Evolutionary conservation across 1,140 invertebrate genomes (phyloP).

Genomic region (Aphis craccivora): DNA sequence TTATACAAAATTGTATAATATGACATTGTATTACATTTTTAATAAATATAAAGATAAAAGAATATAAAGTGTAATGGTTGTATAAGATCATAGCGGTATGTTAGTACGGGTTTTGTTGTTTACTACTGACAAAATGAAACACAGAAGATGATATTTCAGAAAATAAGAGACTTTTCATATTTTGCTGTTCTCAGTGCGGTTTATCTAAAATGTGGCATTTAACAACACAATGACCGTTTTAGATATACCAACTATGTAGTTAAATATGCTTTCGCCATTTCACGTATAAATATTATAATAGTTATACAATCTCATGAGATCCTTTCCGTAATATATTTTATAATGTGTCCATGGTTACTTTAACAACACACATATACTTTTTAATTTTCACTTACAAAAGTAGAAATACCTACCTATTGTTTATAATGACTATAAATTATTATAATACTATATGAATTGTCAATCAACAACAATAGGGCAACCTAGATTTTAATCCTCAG

Average conservation of each 20-base stretch:
- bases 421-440: neutral
- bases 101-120: neutral
- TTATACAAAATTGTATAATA: neutral
- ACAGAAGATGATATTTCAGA: neutral
- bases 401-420: too few species aligned
- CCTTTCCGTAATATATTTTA: neutral
- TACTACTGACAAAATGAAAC: neutral
- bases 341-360: neutral
- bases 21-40: neutral
- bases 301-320: neutral
- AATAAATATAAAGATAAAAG: neutral
- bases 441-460: neutral
- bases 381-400: neutral
- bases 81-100: neutral
- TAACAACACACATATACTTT: neutral
- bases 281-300: neutral
- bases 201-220: neutral
- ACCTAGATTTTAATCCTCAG: neutral
- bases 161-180: conserved; percentile 15
- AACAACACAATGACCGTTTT: conserved; percentile 23
- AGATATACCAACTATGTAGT: neutral
- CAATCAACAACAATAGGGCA: neutral
- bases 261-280: neutral
- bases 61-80: neutral
- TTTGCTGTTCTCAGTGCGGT: neutral